Percentiles rank a stretch among this genome's conserved stretches.
Evolutionary conservation across 2,797 vertebrate genomes (phyloP).

Genomic region (Microtus agrestis): DNA sequence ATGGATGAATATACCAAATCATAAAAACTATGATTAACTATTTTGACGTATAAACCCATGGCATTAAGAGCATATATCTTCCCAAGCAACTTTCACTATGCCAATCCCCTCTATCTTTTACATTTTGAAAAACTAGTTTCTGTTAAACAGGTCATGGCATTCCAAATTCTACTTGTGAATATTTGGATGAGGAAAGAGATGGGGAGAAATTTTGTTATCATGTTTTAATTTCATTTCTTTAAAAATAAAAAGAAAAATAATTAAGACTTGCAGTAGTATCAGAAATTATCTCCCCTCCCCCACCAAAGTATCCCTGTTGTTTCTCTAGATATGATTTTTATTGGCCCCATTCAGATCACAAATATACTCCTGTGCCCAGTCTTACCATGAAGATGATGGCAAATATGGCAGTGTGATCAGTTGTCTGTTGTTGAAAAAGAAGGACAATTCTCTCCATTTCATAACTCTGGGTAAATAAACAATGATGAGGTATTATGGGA

Average conservation of each 20-base stretch:
- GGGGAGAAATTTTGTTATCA: not conserved
- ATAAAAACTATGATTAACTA: not conserved
- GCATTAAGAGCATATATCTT: not conserved
- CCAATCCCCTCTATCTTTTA: not conserved
- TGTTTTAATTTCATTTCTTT: not conserved
- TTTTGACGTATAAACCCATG: not conserved
- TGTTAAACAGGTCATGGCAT: not conserved
- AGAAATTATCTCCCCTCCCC: not conserved
- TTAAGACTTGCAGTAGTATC: not conserved
- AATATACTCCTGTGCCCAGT: not conserved
- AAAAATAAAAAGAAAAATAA: not conserved
- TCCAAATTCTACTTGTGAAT: not conserved
- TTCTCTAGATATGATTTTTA: not conserved
- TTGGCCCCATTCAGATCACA: not conserved
- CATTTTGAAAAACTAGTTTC: conserved; percentile 1
- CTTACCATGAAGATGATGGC: not conserved
- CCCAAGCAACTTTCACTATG: not conserved
- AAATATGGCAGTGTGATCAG: not conserved
- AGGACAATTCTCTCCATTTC: not conserved
- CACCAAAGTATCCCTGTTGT: not conserved
- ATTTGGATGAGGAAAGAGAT: not conserved
- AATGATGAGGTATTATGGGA: not conserved
- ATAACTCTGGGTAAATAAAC: not conserved
- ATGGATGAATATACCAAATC: not conserved
- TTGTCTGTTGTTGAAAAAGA: not conserved